Base-by-base conservation (phyloP, 1,140 invertebrate species). In the Anagrus nilaparvatae region DNA sequence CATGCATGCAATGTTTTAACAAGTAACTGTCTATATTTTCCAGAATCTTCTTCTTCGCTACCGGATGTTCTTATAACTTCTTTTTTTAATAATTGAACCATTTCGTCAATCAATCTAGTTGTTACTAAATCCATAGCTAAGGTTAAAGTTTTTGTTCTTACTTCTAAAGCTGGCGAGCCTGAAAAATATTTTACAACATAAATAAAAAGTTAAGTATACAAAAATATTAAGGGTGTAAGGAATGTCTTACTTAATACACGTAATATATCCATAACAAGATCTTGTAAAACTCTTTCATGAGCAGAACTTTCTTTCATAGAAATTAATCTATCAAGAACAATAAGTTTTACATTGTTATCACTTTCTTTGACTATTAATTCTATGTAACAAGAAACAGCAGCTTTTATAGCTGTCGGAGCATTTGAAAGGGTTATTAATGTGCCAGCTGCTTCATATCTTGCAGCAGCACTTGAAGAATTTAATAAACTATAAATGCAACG, bases 331-430 rank as follows among this genome's bases (percentile, higher is more conserved):
- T 97, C 95, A 44, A 99, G 71, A 3, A 99, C 95, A 54, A 99
- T 99, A 32, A 99, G 72, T 70, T 99, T 99, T 1, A 99, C 95
- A 74, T 99, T 99, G 67, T 99, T 99, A 63, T 99, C 97, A 66
- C 92, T 97, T 68, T 99, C 96, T 70, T 98, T 98, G 4, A 97
- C 85, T 47, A 99, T 93, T 45, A 99, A 70, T 58, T 99, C 96
- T 56, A 99, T 98, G 65, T 99, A 99, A 66, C 93, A 95, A 23
- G 82, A 84, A 10, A 95, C 95, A 19, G 95, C 96, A 20, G 94
- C 84, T 74, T 95, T 96, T 47, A 99, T 87, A 7, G 96, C 95
- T 16, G 95, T 93, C 4, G 96, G 95, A 2, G 93, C 94, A 63
- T 78, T 89, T 2, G 93, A 97, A 9, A 99, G 73, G 1, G 95